phyloP scores from a whole-genome alignment of 2,797 vertebrate genomes.

The Cuculus canorus region DNA sequence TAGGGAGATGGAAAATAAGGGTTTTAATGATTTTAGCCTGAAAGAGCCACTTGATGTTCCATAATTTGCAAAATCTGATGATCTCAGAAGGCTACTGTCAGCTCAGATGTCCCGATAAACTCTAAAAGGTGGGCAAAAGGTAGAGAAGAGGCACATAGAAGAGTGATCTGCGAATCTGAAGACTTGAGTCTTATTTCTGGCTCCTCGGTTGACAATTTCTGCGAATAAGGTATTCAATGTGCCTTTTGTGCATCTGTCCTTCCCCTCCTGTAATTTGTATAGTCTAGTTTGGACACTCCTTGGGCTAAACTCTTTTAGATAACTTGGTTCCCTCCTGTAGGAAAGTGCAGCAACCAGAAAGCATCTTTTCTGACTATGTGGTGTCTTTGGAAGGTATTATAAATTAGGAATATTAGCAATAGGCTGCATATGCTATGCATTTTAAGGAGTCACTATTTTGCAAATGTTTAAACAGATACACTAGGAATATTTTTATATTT shows the following conservation, averaged over 20 bases:
- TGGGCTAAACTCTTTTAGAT: background rate
- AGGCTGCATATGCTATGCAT: background rate
- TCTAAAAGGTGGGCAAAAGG: background rate
- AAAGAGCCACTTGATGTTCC: background rate
- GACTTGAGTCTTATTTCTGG: background rate
- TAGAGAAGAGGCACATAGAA: background rate
- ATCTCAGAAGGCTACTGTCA: background rate
- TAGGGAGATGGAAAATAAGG: background rate
- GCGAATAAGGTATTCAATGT: background rate
- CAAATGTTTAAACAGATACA: conserved; percentile 52
- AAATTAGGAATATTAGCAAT: background rate
- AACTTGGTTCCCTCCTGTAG: background rate
- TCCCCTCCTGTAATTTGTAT: background rate
- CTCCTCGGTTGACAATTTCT: background rate
- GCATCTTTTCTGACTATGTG: background rate
- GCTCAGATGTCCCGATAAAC: background rate
- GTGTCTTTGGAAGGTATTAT: background rate
- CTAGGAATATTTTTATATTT: conserved; percentile 20
- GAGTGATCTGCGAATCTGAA: background rate
- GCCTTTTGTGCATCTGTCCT: background rate
- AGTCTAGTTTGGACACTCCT: background rate
- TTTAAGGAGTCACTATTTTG: conserved; percentile 16
- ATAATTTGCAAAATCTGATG: background rate
- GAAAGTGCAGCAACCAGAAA: background rate
- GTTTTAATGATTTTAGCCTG: background rate